A percentile compares a stretch with the other conserved stretches of the same genome.
phyloP scores from a whole-genome alignment of 1,140 invertebrate genomes.

The Pogonomyrmex barbatus region DNA sequence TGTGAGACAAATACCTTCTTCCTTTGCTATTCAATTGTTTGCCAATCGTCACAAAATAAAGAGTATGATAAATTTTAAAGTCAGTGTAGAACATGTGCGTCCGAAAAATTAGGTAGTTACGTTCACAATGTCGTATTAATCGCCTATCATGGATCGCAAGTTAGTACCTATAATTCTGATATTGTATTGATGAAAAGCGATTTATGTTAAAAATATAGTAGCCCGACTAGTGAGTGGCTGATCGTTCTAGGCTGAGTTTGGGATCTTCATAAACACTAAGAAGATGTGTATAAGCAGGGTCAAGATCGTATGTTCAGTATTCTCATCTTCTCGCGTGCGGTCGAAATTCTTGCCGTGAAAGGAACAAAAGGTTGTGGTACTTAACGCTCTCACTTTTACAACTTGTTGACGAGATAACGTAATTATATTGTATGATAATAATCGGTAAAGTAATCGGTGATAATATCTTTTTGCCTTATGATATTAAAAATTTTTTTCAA shows the following conservation, averaged over 20 bases:
- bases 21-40: slow-evolving; percentile 8
- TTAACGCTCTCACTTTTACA: slow-evolving; percentile 35
- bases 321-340: slow-evolving; percentile 17
- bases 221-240: slow-evolving; percentile 72
- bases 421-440: slow-evolving; percentile 18
- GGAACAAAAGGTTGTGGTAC: slow-evolving; percentile 46
- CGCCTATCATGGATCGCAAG: slow-evolving; percentile 81
- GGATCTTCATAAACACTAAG: slow-evolving; percentile 69
- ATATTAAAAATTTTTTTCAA: slow-evolving; percentile 2
- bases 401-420: not conserved
- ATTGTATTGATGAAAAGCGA: slow-evolving; percentile 78
- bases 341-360: slow-evolving; percentile 57
- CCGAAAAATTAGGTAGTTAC: slow-evolving; percentile 66
- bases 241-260: slow-evolving; percentile 72
- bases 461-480: slow-evolving; percentile 3
- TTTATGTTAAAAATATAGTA: slow-evolving; percentile 77
- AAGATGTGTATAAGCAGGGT: slow-evolving; percentile 51
- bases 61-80: slow-evolving; percentile 32
- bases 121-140: slow-evolving; percentile 81
- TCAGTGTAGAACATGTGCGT: slow-evolving; percentile 44
- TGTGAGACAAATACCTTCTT: not conserved
- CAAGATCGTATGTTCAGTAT: slow-evolving; percentile 50
- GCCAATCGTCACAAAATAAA: slow-evolving; percentile 17
- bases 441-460: not conserved
- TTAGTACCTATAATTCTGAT: slow-evolving; percentile 83